Conservation (phyloP, 2,888 invertebrate genomes). For the Phyto melanocephala region DNA sequence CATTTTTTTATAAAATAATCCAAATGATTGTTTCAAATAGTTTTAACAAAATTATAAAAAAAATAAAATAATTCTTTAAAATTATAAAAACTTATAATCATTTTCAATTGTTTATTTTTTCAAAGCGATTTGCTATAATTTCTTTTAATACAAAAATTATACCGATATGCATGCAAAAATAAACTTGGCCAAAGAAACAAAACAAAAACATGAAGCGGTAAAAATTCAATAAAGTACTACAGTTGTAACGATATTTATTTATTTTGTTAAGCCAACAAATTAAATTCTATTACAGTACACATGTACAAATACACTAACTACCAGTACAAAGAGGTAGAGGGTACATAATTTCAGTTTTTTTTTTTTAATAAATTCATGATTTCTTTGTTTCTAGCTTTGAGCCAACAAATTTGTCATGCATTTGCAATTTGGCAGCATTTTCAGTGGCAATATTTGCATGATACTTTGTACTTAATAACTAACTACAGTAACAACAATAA, state of each 20-base stretch:
- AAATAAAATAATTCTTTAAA: conserved; percentile 9
- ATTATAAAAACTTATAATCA: conserved; percentile 2
- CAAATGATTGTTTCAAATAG: too few relatives aligned
- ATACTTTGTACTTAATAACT: conserved; percentile 45
- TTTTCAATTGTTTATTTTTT: conserved; percentile 10
- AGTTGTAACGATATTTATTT: conserved; percentile 36
- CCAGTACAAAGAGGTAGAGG: conserved; percentile 3
- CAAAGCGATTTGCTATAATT: conserved; percentile 38
- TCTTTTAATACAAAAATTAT: conserved; percentile 37
- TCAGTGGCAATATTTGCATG: conserved; percentile 63
- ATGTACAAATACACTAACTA: too few relatives aligned
- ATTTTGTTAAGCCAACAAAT: conserved; percentile 29
- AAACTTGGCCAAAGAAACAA: conserved; percentile 33
- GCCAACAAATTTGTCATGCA: conserved; percentile 64
- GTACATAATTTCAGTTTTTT: conserved; percentile 17
- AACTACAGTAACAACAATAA: neutral
- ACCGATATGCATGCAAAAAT: conserved; percentile 47
- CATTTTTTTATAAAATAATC: too few relatives aligned
- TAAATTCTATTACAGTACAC: neutral
- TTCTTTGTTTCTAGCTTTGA: conserved; percentile 47
- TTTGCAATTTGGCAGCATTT: conserved; percentile 63
- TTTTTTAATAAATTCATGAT: conserved; percentile 57
- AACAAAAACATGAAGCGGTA: neutral
- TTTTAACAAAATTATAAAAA: neutral
- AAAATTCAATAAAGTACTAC: neutral